These are phyloP conservation scores for Sebastes oblongus DNA, from an alignment of 2,797 vertebrate genomes.

Conservation along the genomic window DNA sequence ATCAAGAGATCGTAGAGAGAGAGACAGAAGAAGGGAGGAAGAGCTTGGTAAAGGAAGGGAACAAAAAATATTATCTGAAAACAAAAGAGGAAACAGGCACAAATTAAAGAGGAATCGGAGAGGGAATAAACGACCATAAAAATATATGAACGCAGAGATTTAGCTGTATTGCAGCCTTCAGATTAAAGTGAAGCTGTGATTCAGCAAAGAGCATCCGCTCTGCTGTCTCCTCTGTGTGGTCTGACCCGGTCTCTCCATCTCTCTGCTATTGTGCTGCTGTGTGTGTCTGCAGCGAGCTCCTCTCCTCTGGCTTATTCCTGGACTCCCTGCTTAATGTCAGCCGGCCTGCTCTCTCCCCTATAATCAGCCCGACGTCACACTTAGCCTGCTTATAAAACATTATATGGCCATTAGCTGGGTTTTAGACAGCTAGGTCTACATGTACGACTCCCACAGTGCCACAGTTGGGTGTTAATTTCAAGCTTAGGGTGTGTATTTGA, in stretches of 20 bases:
- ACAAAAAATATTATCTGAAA: background rate
- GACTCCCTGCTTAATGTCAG: slow-evolving; percentile 44
- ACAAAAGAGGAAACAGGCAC: slow-evolving; percentile 5
- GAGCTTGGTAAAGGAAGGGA: background rate
- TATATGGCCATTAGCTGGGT: slow-evolving; percentile 37
- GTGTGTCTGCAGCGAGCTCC: slow-evolving; percentile 38
- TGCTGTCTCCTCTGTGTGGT: slow-evolving; percentile 1
- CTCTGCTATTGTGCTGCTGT: slow-evolving; percentile 9
- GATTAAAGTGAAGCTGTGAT: slow-evolving; percentile 35
- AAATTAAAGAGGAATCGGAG: background rate
- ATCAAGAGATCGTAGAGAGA: background rate
- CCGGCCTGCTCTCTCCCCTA: slow-evolving; percentile 18
- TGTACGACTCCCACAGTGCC: background rate
- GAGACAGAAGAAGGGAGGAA: background rate
- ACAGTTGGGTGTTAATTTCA: background rate
- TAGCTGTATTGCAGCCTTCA: background rate
- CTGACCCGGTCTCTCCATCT: slow-evolving; percentile 11
- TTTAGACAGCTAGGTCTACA: background rate
- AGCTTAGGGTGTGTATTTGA: background rate
- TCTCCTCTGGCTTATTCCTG: slow-evolving; percentile 35
- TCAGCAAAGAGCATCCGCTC: slow-evolving; percentile 31
- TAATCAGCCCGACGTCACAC: slow-evolving; percentile 44
- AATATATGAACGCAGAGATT: background rate
- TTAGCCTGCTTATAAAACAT: slow-evolving; percentile 53
- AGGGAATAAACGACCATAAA: background rate